Conservation (phyloP, 2,888 invertebrate species). For the Dendrolimus pini region DNA sequence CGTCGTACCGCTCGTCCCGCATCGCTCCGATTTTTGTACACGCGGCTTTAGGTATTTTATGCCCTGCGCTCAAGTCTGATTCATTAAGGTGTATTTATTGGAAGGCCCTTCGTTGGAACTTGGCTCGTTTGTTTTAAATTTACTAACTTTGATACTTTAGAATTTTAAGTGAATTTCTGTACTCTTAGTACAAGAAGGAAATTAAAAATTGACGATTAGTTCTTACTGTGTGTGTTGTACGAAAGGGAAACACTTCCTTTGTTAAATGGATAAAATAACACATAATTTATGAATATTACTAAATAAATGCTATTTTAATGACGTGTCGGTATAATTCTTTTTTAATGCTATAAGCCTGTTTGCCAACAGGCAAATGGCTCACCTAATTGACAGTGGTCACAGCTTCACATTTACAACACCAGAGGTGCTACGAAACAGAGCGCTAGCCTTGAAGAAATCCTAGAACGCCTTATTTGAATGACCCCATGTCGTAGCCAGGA, state of each 20-base stretch:
- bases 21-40: neutral
- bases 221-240: no score
- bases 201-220: neutral
- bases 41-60: neutral
- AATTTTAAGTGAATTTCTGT: conserved; percentile 24
- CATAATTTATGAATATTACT: no score
- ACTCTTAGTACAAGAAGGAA: conserved; percentile 11
- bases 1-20: neutral
- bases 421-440: no score
- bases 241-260: no score
- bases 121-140: conserved; percentile 48
- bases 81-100: conserved; percentile 49
- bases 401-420: neutral
- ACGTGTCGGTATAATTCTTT: neutral
- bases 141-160: conserved; percentile 29
- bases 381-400: neutral
- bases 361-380: neutral
- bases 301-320: neutral
- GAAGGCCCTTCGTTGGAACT: conserved; percentile 32
- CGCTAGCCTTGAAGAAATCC: no score
- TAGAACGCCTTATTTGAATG: no score
- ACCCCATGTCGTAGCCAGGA: no score
- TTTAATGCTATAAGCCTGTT: neutral
- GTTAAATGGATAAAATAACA: no score
- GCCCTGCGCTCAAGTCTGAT: conserved; percentile 21